Base-by-base conservation (phyloP, 2,888 invertebrate genomes). In the Actias luna region DNA sequence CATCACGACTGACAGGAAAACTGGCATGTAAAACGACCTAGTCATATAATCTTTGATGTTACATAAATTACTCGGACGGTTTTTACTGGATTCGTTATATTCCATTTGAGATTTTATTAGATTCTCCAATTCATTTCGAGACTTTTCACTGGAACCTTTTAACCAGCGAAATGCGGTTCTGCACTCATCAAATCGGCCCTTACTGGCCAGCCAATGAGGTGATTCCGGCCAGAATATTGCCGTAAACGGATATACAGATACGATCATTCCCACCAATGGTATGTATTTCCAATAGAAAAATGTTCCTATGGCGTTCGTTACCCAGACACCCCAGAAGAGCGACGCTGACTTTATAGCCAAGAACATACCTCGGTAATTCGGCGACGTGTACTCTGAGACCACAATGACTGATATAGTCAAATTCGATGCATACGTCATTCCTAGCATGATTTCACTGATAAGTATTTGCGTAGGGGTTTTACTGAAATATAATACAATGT, bases 171-270 rank as follows among this genome's bases (percentile, higher is more conserved):
- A 74, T 0, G 76, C 64, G n/a, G 57, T 58, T 5, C 61, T 67
- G 59, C 77, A 73, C 31, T 77, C 76, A 0, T 73, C 75, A 55
- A 71, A 75, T 10, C 69, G 69, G 0, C 73, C 70, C 61, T 69
- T 75, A 35, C 72, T 77, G 0, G 77, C 77, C 8, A 79, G 63
- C 77, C 77, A 81, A 10, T 75, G 66, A 0, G 78, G 79, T 0
- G 77, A 76, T 60, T 72, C 70, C 0, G 73, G 70, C 71, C 70
- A 66, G 12, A 65, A 58, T 8, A 70, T 39, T 3, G 64, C 66
- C 0, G 69, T 64, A 1, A 73, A 66, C 0, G 69, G 63, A 31
- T 64, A 72, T 0, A 62, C 1, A 1, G 68, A 64, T 10, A 63
- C 63, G 0, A 67, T 8, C 0, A 71, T 60, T 0, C 69, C 72